Base-by-base conservation (phyloP, 1,140 invertebrate species). In the Drosophila pseudoobscura region DNA sequence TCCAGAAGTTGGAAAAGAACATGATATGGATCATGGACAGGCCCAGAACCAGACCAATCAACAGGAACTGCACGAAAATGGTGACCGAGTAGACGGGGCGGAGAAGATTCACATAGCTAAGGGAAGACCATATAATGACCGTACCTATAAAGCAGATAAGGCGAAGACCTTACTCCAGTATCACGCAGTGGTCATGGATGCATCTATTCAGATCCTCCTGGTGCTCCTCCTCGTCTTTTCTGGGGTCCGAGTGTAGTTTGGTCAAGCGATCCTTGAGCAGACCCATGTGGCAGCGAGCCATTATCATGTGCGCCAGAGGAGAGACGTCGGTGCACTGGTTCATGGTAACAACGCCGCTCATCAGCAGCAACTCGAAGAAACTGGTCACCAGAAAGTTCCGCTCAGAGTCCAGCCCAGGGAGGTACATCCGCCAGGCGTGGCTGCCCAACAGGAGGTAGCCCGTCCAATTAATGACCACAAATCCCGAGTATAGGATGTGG, bases 361-460 rank as follows among this genome's bases (percentile, higher is more conserved):
- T 80, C 8, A 75, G 41, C 0, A 55, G 68, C 1, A n/a, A 17
- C 65, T 50, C 82, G 0, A 43, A 3, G 0, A 64, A 11, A 4
- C 60, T 46, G 5, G 74, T 60, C 0, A 54, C 0, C 15, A 54
- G 49, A 22, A 87, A 82, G 11, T 57, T 52, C 1, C 49, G 15
- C 6, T 58, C 49, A 26, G 45, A 17, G 6, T 82, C 52, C 6
- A 87, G 49, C 0, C 75, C 11, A 0, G 82, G 82, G 46, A 78
- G 56, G n/a, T 87, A 87, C 3, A 87, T 3, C 0, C 65, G 55
- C 70, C 78, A 87, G 13, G 82, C 61, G 13, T 78, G 52, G 0
- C 43, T 58, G 20, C 75, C 65, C 3, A 15, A 5, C 2, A 56
- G 0, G n/a, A 55, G 0, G 39, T 46, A 41, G 13, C 44, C 63